A percentile compares a stretch with the other conserved stretches of the same genome.
These are phyloP conservation scores for Amia ocellicauda DNA, from an alignment of 2,113 vertebrate genomes.

Conservation along the genomic window DNA sequence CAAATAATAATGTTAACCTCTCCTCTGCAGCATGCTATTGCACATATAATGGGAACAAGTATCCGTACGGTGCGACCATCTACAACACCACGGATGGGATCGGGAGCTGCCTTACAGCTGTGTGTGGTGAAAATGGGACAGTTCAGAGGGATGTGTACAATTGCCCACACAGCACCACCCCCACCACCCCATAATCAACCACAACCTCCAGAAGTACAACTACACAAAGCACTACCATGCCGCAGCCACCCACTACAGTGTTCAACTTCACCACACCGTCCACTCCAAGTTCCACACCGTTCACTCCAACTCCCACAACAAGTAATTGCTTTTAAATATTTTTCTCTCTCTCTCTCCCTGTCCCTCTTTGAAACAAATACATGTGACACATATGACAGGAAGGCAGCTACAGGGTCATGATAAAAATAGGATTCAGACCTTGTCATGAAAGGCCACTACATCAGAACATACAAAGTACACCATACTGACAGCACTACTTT, in stretches of 20 bases:
- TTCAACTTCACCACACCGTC: constrained; percentile 46
- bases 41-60: constrained; percentile 58
- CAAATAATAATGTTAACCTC: not conserved
- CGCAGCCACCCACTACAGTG: not conserved
- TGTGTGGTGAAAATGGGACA: constrained; percentile 66
- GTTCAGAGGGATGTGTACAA: constrained; percentile 48
- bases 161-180: constrained; percentile 42
- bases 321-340: no score
- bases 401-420: constrained; percentile 2
- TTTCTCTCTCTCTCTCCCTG: no score
- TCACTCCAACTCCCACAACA: constrained; percentile 17
- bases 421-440: no score
- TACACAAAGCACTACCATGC: not conserved
- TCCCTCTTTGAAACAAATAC: no score
- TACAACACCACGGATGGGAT: constrained; percentile 81
- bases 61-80: constrained; percentile 59
- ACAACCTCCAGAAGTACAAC: not conserved
- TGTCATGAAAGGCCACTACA: no score
- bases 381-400: not conserved
- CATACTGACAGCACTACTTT: no score
- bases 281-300: no score
- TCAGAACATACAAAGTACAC: no score
- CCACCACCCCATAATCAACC: constrained; percentile 31
- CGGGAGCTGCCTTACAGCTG: constrained; percentile 75
- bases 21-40: constrained; percentile 72